These are phyloP conservation scores for Porites divaricata DNA, from an alignment of 92 coral and sea anemone genomes.

Conservation along the genomic window DNA sequence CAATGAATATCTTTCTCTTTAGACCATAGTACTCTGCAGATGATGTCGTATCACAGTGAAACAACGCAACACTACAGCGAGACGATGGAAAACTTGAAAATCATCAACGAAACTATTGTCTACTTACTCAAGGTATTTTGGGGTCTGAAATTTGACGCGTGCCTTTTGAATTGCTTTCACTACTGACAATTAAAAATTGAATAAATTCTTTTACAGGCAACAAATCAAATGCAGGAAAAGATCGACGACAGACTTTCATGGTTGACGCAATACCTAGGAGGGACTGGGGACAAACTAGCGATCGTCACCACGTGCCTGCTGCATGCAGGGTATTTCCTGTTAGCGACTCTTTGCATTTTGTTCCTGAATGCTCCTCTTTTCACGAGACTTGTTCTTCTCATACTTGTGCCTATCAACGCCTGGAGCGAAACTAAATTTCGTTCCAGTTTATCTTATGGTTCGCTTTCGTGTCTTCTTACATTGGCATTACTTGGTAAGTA, in stretches of 20 bases:
- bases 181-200: background rate
- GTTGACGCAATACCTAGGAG: conserved; percentile 92
- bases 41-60: conserved; percentile 82
- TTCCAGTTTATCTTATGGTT: conserved; percentile 71
- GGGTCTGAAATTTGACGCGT: too few relatives aligned
- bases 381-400: conserved; percentile 80
- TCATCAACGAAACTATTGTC: conserved; percentile 84
- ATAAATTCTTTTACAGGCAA: conserved; percentile 59
- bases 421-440: conserved; percentile 87
- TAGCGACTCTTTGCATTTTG: conserved; percentile 85
- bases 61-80: conserved; percentile 82
- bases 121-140: conserved; percentile 73
- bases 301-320: conserved; percentile 73
- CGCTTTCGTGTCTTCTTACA: conserved; percentile 74
- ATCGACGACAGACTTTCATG: conserved; percentile 85
- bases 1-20: background rate
- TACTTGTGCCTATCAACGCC: conserved; percentile 87
- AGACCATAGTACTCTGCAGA: conserved; percentile 91
- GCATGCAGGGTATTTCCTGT: conserved; percentile 86
- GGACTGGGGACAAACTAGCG: conserved; percentile 88
- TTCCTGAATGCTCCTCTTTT: conserved; percentile 93
- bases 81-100: conserved; percentile 79
- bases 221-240: conserved; percentile 78
- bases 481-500: conserved; percentile 82
- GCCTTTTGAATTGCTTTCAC: too few relatives aligned